Percentiles rank a stretch among this genome's conserved stretches.
phyloP scores from a whole-genome alignment of 2,888 invertebrate genomes.

The Dorcus hopei region DNA sequence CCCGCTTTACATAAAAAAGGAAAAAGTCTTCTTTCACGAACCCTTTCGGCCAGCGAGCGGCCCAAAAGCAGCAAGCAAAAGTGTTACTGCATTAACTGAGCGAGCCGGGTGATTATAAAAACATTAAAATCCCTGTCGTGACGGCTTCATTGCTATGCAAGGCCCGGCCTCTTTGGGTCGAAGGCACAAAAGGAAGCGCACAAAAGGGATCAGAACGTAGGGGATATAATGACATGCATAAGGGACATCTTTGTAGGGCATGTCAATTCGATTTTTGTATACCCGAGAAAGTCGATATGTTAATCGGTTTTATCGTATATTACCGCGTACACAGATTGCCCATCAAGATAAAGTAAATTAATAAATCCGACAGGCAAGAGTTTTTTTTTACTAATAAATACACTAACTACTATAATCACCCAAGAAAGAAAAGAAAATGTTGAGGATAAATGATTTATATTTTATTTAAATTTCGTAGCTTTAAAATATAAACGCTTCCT shows the following conservation, averaged over 20 bases:
- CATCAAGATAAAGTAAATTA: conserved; percentile 14
- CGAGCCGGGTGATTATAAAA: conserved; percentile 47
- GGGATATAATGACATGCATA: conserved; percentile 46
- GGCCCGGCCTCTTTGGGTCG: conserved; percentile 40
- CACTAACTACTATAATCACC: too few relatives aligned
- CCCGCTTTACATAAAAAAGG: conserved; percentile 48
- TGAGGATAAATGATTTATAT: too few relatives aligned
- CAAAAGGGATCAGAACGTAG: conserved; percentile 39
- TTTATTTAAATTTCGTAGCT: too few relatives aligned
- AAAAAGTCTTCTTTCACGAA: conserved; percentile 44
- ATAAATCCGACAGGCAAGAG: conserved; percentile 17
- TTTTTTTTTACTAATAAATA: conserved; percentile 5
- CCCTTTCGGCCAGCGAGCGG: conserved; percentile 37
- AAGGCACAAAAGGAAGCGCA: conserved; percentile 39
- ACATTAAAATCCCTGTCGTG: conserved; percentile 48
- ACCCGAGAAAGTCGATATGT: conserved; percentile 14
- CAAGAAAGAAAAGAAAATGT: too few relatives aligned
- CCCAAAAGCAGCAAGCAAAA: conserved; percentile 45
- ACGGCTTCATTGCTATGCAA: conserved; percentile 49
- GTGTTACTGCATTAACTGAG: conserved; percentile 33
- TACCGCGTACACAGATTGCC: conserved; percentile 7
- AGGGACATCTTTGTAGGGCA: conserved; percentile 42
- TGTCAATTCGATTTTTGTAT: conserved; percentile 39
- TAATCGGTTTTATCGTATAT: conserved; percentile 16
- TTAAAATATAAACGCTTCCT: too few relatives aligned